Percentiles rank a stretch among this genome's conserved stretches.
These are phyloP conservation scores for Lycia hirtaria DNA, from an alignment of 2,888 invertebrate genomes.

Conservation along the genomic window DNA sequence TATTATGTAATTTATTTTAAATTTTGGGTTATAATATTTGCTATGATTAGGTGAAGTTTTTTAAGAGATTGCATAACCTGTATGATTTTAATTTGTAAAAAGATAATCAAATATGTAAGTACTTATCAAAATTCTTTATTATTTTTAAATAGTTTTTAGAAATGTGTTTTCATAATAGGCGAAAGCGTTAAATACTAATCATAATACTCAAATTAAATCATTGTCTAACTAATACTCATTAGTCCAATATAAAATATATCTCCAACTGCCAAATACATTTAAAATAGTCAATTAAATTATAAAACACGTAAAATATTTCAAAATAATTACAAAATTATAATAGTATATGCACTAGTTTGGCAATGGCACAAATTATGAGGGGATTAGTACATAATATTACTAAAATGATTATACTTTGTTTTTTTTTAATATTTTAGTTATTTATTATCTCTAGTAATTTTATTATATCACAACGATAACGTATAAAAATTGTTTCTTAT, in stretches of 20 bases:
- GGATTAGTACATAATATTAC: not conserved
- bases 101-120: too few species aligned
- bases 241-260: slow-evolving; percentile 37
- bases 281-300: slow-evolving; percentile 46
- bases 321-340: slow-evolving; percentile 13
- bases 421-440: not conserved
- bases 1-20: not conserved
- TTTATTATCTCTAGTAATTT: not conserved
- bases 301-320: slow-evolving; percentile 20
- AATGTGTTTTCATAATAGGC: slow-evolving; percentile 16
- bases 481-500: too few species aligned
- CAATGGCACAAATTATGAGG: slow-evolving; percentile 27
- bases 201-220: slow-evolving; percentile 27
- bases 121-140: too few species aligned
- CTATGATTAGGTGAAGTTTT: too few species aligned
- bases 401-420: not conserved
- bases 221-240: slow-evolving; percentile 22
- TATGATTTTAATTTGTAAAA: too few species aligned
- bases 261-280: slow-evolving; percentile 47
- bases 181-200: slow-evolving; percentile 19
- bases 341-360: slow-evolving; percentile 36
- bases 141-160: not conserved
- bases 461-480: not conserved
- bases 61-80: too few species aligned
- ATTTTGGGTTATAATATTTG: too few species aligned